A percentile compares a stretch with the other conserved stretches of the same genome.
These are phyloP conservation scores for Tethya wilhelma DNA, from an alignment of 37 sponge, comb jelly and placozoan species.

Conservation along the genomic window DNA sequence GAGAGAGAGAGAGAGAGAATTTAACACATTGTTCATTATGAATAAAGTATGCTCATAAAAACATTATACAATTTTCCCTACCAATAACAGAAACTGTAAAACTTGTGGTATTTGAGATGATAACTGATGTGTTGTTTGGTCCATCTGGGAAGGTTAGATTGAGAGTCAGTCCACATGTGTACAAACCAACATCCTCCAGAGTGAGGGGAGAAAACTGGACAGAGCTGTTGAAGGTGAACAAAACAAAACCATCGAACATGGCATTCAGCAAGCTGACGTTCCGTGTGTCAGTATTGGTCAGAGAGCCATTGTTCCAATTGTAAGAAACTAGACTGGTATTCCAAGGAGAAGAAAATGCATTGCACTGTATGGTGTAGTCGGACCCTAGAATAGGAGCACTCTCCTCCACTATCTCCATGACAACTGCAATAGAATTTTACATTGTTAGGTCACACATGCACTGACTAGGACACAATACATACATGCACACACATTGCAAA, in stretches of 20 bases:
- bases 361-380: conserved; percentile 3
- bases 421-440: too few species aligned
- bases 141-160: conserved; percentile 18
- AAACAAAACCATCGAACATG: neutral
- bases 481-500: too few species aligned
- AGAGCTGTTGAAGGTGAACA: conserved; percentile 26
- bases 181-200: neutral
- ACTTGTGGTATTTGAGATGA: conserved; percentile 12
- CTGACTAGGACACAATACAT: too few species aligned
- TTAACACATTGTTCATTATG: too few species aligned
- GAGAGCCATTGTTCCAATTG: neutral
- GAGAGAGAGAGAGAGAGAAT: too few species aligned
- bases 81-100: too few species aligned
- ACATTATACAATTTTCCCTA: too few species aligned
- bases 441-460: too few species aligned
- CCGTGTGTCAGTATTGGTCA: neutral
- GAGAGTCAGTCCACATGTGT: conserved; percentile 13
- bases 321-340: neutral
- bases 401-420: neutral
- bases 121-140: conserved; percentile 21
- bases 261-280: neutral
- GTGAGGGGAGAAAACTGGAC: conserved; percentile 1
- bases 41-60: too few species aligned
- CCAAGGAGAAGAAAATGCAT: conserved; percentile 10
- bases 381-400: conserved; percentile 1